These are phyloP conservation scores for Sebastes steindachneri DNA, from an alignment of 2,797 vertebrate species.

Conservation along the genomic window DNA sequence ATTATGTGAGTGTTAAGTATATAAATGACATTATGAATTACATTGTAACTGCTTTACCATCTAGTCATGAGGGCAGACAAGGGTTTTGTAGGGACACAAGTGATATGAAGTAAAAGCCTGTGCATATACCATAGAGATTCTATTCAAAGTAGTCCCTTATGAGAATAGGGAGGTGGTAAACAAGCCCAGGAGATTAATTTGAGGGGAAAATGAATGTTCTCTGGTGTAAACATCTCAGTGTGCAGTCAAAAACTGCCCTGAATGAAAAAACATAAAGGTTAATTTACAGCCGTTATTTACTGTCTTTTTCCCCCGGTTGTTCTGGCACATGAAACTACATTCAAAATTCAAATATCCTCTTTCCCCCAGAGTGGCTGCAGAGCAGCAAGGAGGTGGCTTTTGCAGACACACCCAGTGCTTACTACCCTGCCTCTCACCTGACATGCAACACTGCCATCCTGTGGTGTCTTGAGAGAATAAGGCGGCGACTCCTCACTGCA, in stretches of 20 bases:
- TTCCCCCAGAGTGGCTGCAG: not conserved
- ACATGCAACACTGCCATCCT: constrained; percentile 37
- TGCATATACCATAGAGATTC: not conserved
- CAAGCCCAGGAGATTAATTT: not conserved
- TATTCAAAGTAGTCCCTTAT: not conserved
- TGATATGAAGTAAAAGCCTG: not conserved
- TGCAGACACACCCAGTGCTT: constrained; percentile 31
- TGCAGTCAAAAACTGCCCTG: not conserved
- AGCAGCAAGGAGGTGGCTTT: not conserved
- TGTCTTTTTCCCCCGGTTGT: rapidly evolving
- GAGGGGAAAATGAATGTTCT: not conserved
- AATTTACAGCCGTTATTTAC: not conserved
- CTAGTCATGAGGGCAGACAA: not conserved
- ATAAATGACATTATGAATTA: not conserved
- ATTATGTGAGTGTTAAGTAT: not conserved
- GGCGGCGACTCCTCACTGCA: not conserved
- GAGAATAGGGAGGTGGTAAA: not conserved
- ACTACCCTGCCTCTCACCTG: constrained; percentile 23
- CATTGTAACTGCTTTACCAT: too few species aligned
- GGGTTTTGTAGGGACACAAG: too few species aligned
- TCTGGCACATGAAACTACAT: not conserved
- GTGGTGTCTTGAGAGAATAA: constrained; percentile 20
- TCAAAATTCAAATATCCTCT: not conserved
- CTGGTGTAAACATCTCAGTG: not conserved
- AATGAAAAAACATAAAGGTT: not conserved